Base-by-base conservation (phyloP, 1,140 invertebrate genomes). In the Spodoptera litura region DNA sequence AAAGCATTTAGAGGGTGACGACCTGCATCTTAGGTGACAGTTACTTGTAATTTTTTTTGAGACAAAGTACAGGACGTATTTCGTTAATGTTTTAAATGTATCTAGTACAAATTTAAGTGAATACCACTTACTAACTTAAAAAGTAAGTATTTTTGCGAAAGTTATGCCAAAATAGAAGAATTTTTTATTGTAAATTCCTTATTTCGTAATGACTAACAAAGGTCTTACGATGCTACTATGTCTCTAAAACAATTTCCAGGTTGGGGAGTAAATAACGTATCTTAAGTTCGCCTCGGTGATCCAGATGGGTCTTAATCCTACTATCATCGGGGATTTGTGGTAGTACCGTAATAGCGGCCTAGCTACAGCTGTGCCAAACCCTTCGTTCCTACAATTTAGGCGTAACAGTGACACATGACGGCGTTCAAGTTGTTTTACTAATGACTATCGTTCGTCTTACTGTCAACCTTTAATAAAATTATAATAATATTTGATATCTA, bases 321-420 rank as follows among this genome's bases (percentile, higher is more conserved):
- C 61, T 49, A 64, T 64, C 61, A 64, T 64, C 61, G 61, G 61
- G 61, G 61, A 64, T 64, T 64, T 64, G 61, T 64, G 61, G 61
- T 49, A 15, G 35, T 49, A 49, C 61, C 61, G 38, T 64, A 15
- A 20, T 64, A 64, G 15, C 61, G 15, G 35, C 35, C 15, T 35
- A 64, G 38, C n/a, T 64, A 64, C 35, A 64, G 61, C 38, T 20
- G n/a, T 64, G 61, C 61, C 35, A 20, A 64, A 64, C 61, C 61
- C 38, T 64, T 64, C n/a, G 61, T 64, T 64, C n/a, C 35, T 64
- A 64, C 8, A 15, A 44, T 64, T 44, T 20, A 20, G 9, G 44
- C 3, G n/a, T 64, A 49, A 44, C 35, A 59, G 31, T 31, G 58
- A 59, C 27, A 31, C 27, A 59, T 12, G 25, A 59, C 31, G 27